phyloP scores from a whole-genome alignment of 2,888 invertebrate genomes.

The Scrobipalpa costella region DNA sequence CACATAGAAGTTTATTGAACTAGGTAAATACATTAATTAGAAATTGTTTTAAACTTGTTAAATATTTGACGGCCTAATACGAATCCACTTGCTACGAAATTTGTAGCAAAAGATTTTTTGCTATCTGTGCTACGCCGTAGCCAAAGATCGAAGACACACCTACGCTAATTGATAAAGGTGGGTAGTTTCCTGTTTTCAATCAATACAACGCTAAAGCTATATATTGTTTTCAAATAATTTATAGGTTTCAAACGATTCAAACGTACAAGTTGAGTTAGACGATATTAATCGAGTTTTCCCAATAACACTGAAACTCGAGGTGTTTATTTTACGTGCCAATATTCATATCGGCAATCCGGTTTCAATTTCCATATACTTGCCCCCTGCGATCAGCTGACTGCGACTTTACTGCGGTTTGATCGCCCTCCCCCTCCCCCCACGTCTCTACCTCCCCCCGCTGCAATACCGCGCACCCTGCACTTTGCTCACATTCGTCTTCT shows the following conservation, averaged over 20 bases:
- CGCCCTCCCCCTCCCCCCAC: background rate
- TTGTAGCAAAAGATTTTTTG: background rate
- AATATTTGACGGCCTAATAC: too few species aligned
- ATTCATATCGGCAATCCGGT: background rate
- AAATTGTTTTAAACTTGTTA: background rate
- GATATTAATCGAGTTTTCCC: too few species aligned
- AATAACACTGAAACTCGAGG: too few species aligned
- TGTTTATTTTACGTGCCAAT: conserved; percentile 1
- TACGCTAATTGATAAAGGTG: too few species aligned
- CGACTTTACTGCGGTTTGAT: conserved; percentile 27
- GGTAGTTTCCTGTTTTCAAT: too few species aligned
- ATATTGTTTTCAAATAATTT: too few species aligned
- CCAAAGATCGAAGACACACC: too few species aligned
- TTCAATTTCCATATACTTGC: conserved; percentile 14
- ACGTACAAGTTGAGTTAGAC: too few species aligned
- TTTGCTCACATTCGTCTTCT: conserved; percentile 17
- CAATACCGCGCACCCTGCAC: conserved; percentile 19
- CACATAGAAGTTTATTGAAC: background rate
- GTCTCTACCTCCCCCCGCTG: background rate
- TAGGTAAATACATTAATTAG: background rate
- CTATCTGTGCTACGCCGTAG: background rate
- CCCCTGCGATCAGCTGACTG: conserved; percentile 22
- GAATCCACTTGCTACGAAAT: background rate
- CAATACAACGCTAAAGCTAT: too few species aligned
- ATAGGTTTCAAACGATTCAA: too few species aligned